phyloP scores from a whole-genome alignment of 2,797 vertebrate genomes.

The Oceanodroma leucorhoa region DNA sequence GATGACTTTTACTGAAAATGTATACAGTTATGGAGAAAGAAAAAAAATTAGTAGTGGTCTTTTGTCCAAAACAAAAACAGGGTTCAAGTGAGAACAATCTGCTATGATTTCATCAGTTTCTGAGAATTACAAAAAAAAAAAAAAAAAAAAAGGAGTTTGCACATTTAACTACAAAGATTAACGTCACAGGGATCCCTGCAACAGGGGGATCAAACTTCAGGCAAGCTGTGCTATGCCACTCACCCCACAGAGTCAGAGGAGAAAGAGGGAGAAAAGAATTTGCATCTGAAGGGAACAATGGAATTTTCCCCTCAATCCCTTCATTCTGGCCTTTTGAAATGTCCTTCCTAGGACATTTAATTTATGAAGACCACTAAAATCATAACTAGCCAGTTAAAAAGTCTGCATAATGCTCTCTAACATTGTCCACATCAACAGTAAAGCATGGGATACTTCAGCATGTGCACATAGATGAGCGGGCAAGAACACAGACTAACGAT shows the following conservation, averaged over 20 bases:
- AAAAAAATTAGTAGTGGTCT: neutral
- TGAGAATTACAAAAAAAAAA: neutral
- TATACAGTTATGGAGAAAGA: neutral
- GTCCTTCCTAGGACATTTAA: neutral
- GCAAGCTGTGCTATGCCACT: neutral
- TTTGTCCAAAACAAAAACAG: neutral
- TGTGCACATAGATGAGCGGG: rapidly evolving
- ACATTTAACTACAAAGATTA: neutral
- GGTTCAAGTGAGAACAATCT: neutral
- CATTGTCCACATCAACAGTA: neutral
- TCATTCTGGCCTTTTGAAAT: neutral
- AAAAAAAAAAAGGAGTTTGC: neutral
- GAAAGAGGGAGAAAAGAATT: conserved; percentile 14
- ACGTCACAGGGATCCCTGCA: neutral
- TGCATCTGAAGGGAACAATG: conserved; percentile 39
- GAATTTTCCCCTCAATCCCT: neutral
- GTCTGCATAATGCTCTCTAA: neutral
- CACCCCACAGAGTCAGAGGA: neutral
- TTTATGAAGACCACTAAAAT: conserved; percentile 28
- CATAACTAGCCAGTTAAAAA: neutral
- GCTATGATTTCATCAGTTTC: neutral
- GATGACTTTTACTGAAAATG: neutral
- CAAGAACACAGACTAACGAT: neutral
- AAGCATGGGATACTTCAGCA: neutral
- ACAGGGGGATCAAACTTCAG: neutral